These are phyloP conservation scores for Lasioglossum baleicum DNA, from an alignment of 1,140 invertebrate species.

Conservation along the genomic window DNA sequence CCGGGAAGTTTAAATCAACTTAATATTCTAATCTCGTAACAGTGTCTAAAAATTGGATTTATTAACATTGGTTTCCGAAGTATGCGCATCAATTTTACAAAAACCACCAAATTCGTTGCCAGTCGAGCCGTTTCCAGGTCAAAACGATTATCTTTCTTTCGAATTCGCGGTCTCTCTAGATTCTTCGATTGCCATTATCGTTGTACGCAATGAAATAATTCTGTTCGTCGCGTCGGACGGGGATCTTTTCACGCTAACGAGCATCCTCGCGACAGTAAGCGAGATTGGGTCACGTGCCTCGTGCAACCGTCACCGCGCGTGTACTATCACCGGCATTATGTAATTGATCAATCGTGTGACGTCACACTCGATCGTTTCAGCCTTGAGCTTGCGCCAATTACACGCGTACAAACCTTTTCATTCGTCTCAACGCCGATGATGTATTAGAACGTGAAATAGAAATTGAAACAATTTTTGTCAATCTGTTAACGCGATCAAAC, in stretches of 20 bases:
- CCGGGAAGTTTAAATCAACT: too few relatives aligned
- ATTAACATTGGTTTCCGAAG: too few relatives aligned
- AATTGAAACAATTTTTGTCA: slow-evolving; percentile 13
- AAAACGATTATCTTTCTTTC: too few relatives aligned
- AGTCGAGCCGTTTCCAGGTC: too few relatives aligned
- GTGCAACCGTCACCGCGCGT: not conserved
- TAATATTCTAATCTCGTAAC: too few relatives aligned
- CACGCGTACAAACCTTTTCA: not conserved
- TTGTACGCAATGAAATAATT: not conserved
- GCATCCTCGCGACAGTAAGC: not conserved
- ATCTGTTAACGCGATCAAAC: not conserved
- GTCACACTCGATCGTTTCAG: not conserved
- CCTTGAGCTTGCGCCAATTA: slow-evolving; percentile 12
- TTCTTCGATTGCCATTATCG: not conserved
- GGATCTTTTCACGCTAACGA: not conserved
- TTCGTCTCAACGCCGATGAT: not conserved
- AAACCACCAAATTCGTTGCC: too few relatives aligned
- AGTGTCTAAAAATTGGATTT: too few relatives aligned
- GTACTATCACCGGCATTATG: not conserved
- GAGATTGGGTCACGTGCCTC: not conserved
- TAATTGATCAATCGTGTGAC: not conserved
- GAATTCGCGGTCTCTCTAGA: not conserved
- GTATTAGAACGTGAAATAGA: slow-evolving; percentile 3
- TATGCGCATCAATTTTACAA: too few relatives aligned
- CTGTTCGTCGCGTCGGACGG: not conserved